These are phyloP conservation scores for Bubo scandiacus DNA, from an alignment of 2,113 vertebrate genomes.

Conservation along the genomic window DNA sequence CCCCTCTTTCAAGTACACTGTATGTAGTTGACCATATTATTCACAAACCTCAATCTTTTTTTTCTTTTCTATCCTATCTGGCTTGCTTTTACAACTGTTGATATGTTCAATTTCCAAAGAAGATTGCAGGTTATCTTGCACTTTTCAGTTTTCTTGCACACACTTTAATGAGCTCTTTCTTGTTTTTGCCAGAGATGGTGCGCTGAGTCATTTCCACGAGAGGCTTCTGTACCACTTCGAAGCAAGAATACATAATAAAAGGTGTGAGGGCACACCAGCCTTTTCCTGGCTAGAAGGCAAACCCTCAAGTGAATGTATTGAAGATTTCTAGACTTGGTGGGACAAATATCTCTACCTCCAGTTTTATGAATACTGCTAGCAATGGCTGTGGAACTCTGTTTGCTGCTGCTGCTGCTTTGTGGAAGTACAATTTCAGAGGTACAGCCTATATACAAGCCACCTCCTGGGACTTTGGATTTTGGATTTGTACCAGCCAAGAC, in stretches of 20 bases:
- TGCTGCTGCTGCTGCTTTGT: constrained; percentile 76
- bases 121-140: background rate
- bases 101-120: background rate
- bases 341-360: constrained; percentile 49
- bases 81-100: background rate
- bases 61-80: background rate
- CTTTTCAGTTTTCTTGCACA: background rate
- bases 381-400: constrained; percentile 72
- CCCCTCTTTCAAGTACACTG: background rate
- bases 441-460: constrained; percentile 51
- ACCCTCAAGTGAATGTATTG: background rate
- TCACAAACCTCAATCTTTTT: background rate
- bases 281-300: constrained; percentile 28
- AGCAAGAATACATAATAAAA: background rate
- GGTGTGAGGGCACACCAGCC: background rate
- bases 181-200: constrained; percentile 63
- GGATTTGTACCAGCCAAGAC: constrained; percentile 81
- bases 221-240: background rate
- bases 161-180: constrained; percentile 35
- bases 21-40: background rate
- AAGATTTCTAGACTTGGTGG: background rate
- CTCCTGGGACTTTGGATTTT: constrained; percentile 81
- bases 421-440: constrained; percentile 68
- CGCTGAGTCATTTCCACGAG: background rate
- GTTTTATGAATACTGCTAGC: constrained; percentile 52